Evolutionary conservation across 2,888 invertebrate species (phyloP).

Genomic region (Cerceris ruficornis): DNA sequence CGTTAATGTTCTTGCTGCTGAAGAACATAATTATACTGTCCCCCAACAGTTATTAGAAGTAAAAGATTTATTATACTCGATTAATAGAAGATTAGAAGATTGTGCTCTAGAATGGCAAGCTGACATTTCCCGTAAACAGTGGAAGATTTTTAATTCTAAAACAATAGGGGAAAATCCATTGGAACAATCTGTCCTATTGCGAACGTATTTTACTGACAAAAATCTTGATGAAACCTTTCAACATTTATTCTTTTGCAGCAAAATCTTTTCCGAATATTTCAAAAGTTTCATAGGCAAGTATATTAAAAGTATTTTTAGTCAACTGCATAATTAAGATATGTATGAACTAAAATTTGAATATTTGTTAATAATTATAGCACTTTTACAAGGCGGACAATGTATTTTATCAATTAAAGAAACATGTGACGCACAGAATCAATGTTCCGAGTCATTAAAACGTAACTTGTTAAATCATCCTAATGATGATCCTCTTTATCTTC

Average conservation of each 20-base stretch:
- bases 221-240: conserved; percentile 72
- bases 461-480: conserved; percentile 2
- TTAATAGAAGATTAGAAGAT: conserved; percentile 72
- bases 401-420: conserved; percentile 1
- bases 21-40: conserved; percentile 22
- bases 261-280: conserved; percentile 69
- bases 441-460: neutral
- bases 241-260: conserved; percentile 64
- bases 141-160: conserved; percentile 69
- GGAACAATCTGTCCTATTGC: conserved; percentile 69
- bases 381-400: conserved; percentile 16
- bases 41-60: conserved; percentile 61
- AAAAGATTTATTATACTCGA: conserved; percentile 63
- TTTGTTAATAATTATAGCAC: conserved; percentile 22
- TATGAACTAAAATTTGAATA: neutral
- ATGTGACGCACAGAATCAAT: conserved; percentile 24
- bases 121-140: conserved; percentile 71
- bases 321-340: neutral
- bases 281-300: conserved; percentile 69
- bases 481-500: conserved; percentile 2
- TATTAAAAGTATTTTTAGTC: conserved; percentile 1
- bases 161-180: conserved; percentile 39
- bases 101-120: conserved; percentile 73
- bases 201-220: conserved; percentile 74
- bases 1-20: neutral